Evolutionary conservation across 1,140 invertebrate species (phyloP).

Genomic region (Sarcophaga bullata): DNA sequence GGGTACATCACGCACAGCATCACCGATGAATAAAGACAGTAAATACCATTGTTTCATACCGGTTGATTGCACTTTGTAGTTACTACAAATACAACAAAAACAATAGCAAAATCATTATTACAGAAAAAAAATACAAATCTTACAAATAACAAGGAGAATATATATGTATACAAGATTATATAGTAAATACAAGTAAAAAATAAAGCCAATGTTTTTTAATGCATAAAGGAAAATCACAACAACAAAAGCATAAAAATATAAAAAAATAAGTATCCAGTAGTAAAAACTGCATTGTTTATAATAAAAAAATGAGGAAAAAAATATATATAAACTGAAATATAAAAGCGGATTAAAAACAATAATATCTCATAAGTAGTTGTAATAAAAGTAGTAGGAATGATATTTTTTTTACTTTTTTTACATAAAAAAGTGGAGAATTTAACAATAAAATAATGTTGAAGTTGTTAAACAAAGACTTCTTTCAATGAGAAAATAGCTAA

Average conservation of each 20-base stretch:
- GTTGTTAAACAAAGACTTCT: background rate
- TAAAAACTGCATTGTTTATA: conserved; percentile 20
- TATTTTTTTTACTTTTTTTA: no score
- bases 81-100: conserved; percentile 67
- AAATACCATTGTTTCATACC: conserved; percentile 82
- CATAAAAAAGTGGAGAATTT: background rate
- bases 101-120: conserved; percentile 33
- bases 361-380: conserved; percentile 63
- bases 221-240: conserved; percentile 5
- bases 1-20: conserved; percentile 80
- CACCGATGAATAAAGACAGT: conserved; percentile 83
- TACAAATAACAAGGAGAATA: conserved; percentile 16
- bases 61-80: conserved; percentile 78
- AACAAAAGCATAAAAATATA: background rate
- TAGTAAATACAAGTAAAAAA: background rate
- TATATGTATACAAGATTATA: background rate
- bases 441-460: conserved; percentile 36
- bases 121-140: conserved; percentile 34
- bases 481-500: conserved; percentile 19
- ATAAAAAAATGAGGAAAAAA: conserved; percentile 23
- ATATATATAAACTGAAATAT: conserved; percentile 49
- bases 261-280: conserved; percentile 11
- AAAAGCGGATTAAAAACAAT: conserved; percentile 62
- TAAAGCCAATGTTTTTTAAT: conserved; percentile 38
- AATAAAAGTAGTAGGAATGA: conserved; percentile 47